Conservation (phyloP, 2,888 invertebrate genomes). For the Drosophila anomalata region DNA sequence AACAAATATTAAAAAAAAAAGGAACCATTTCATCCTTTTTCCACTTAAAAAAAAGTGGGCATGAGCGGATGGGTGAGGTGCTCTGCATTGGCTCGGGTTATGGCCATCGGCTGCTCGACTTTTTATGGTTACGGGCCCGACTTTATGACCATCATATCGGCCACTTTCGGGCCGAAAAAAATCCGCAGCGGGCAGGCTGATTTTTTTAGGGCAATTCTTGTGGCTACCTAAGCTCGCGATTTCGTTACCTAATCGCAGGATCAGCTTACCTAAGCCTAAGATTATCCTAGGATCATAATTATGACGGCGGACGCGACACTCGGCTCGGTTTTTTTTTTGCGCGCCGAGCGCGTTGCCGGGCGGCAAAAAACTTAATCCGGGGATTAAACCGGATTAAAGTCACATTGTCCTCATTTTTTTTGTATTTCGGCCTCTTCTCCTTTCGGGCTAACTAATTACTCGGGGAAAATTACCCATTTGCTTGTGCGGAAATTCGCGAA, state of each 20-base stretch:
- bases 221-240: conserved; percentile 76
- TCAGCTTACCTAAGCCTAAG: conserved; percentile 72
- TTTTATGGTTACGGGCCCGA: conserved; percentile 64
- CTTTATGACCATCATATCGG: conserved; percentile 56
- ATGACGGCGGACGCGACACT: conserved; percentile 63
- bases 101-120: conserved; percentile 63
- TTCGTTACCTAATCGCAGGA: conserved; percentile 76
- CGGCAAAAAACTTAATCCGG: conserved; percentile 79
- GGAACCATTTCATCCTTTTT: conserved; percentile 65
- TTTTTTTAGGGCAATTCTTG: conserved; percentile 75
- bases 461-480: conserved; percentile 74
- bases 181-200: conserved; percentile 9
- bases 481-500: conserved; percentile 71
- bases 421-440: conserved; percentile 56
- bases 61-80: conserved; percentile 42
- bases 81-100: conserved; percentile 60
- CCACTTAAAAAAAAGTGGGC: conserved; percentile 54
- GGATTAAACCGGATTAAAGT: conserved; percentile 78
- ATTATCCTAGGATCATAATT: conserved; percentile 79
- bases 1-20: conserved; percentile 20
- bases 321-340: conserved; percentile 37
- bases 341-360: conserved; percentile 26
- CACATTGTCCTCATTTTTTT: conserved; percentile 70
- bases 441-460: conserved; percentile 72
- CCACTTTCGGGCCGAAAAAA: conserved; percentile 20